These are phyloP conservation scores for Psettodes erumei DNA, from an alignment of 2,113 vertebrate genomes.

Conservation along the genomic window DNA sequence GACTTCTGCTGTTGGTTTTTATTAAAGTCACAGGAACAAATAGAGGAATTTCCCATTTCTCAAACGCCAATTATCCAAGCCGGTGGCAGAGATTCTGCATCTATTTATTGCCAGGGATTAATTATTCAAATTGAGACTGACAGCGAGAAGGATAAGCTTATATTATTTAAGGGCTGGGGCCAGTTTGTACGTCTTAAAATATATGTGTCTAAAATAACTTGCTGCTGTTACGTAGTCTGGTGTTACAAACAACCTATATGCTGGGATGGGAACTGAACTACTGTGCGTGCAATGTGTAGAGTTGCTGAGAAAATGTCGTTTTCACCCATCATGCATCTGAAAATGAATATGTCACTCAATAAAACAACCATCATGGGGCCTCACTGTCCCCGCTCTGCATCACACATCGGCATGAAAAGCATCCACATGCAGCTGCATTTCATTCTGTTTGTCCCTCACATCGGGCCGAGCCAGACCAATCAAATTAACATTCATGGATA, in stretches of 20 bases:
- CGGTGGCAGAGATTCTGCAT: slow-evolving; percentile 56
- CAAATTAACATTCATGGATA: slow-evolving; percentile 69
- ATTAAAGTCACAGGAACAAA: slow-evolving; percentile 56
- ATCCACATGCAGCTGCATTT: slow-evolving; percentile 31
- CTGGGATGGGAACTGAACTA: slow-evolving; percentile 1
- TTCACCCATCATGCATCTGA: slow-evolving; percentile 20
- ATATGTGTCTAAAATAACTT: slow-evolving; percentile 51
- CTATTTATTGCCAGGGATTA: slow-evolving; percentile 66
- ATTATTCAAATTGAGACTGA: slow-evolving; percentile 75
- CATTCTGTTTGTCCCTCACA: slow-evolving; percentile 54
- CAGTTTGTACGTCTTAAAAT: slow-evolving; percentile 58
- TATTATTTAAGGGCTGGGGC: slow-evolving; percentile 68
- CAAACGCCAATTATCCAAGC: slow-evolving; percentile 59
- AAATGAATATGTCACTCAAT: slow-evolving; percentile 14
- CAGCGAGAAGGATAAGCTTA: slow-evolving; percentile 59
- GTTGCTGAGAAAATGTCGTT: slow-evolving; percentile 28
- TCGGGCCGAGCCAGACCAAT: slow-evolving; percentile 35
- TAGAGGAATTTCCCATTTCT: slow-evolving; percentile 59
- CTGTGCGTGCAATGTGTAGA: background rate
- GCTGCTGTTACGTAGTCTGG: slow-evolving; percentile 40
- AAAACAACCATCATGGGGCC: slow-evolving; percentile 17
- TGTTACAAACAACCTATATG: slow-evolving; percentile 26
- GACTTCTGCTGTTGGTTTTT: slow-evolving; percentile 57
- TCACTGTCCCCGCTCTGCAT: slow-evolving; percentile 1
- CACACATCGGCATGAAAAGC: slow-evolving; percentile 28